phyloP scores from a whole-genome alignment of 2,888 invertebrate genomes.

The Leptogaster cylindrica region DNA sequence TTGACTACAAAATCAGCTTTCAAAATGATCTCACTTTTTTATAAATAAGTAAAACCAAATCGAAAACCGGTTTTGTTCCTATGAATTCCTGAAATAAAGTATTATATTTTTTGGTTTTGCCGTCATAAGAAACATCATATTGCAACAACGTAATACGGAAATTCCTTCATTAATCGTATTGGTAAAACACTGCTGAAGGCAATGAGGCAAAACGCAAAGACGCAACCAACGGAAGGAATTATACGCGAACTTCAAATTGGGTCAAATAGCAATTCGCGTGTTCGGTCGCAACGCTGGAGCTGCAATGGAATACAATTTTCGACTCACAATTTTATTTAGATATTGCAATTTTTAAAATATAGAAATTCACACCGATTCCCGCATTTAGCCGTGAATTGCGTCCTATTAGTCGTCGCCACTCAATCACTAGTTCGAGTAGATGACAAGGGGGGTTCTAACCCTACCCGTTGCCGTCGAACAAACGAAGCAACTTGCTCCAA shows the following conservation, averaged over 20 bases:
- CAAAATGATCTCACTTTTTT: constrained; percentile 64
- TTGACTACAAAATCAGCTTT: constrained; percentile 63
- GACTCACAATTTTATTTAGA: not conserved
- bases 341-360: not conserved
- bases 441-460: no score
- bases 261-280: constrained; percentile 60
- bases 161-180: not conserved
- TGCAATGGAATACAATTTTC: not conserved
- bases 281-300: constrained; percentile 41
- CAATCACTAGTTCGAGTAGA: constrained; percentile 44
- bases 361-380: not conserved
- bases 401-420: constrained; percentile 26
- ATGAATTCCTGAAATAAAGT: constrained; percentile 42
- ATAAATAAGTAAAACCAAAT: constrained; percentile 63
- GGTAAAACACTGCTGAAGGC: not conserved
- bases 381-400: not conserved
- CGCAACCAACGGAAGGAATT: constrained; percentile 44
- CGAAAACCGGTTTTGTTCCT: constrained; percentile 63
- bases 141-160: not conserved
- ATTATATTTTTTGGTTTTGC: constrained; percentile 12
- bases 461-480: constrained; percentile 44
- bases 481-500: constrained; percentile 39
- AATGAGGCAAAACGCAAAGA: not conserved
- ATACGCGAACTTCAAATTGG: constrained; percentile 52
- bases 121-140: constrained; percentile 17